Percentiles rank a stretch among this genome's conserved stretches.
Evolutionary conservation across 2,113 vertebrate species (phyloP).

Genomic region (Columba janthina): DNA sequence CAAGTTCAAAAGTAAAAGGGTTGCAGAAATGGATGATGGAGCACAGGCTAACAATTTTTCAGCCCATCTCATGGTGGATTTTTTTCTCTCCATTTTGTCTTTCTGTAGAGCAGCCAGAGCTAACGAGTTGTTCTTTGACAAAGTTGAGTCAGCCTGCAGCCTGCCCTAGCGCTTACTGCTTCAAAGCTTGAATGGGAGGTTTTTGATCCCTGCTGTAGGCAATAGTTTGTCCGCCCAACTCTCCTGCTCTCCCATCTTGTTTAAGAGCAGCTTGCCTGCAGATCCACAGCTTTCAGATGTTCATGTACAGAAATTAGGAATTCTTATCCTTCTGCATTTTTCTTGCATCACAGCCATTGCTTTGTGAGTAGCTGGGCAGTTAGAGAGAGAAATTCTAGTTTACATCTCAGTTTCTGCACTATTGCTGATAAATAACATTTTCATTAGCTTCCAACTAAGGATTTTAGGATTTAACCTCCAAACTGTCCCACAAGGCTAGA

Average conservation of each 20-base stretch:
- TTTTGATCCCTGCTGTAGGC: not conserved
- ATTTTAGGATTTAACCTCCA: not conserved
- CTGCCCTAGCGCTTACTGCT: not conserved
- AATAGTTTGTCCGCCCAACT: not conserved
- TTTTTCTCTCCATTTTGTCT: not conserved
- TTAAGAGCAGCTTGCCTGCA: not conserved
- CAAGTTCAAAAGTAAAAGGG: not conserved
- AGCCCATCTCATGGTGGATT: not conserved
- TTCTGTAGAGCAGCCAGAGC: not conserved
- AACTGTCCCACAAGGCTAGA: not conserved
- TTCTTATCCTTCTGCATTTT: not conserved
- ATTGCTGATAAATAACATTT: not conserved
- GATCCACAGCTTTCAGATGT: not conserved
- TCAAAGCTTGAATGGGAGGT: not conserved
- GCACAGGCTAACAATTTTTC: not conserved
- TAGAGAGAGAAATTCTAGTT: not conserved
- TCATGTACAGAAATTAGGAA: not conserved
- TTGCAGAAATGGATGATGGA: not conserved
- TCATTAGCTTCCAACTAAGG: not conserved
- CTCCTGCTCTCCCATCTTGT: not conserved
- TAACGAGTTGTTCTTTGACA: not conserved
- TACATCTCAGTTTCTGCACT: not conserved
- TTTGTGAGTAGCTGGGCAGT: not conserved
- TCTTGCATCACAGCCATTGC: not conserved
- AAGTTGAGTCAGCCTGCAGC: not conserved